Conservation (phyloP, 2,888 invertebrate species). For the Drosophila anomalata region DNA sequence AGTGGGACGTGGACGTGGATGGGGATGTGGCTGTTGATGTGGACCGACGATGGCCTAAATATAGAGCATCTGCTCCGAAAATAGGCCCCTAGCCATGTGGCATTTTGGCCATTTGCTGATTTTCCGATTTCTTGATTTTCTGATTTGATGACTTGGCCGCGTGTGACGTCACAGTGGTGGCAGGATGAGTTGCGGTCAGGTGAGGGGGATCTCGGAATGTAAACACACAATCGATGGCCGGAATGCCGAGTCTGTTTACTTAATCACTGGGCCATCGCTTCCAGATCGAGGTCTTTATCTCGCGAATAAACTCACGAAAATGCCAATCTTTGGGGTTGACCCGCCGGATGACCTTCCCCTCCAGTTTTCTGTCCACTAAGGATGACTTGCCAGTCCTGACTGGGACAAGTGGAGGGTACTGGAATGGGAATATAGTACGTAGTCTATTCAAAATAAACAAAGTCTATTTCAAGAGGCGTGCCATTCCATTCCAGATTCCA, state of each 20-base stretch:
- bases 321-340: background rate
- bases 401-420: background rate
- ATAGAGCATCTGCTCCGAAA: conserved; percentile 28
- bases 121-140: background rate
- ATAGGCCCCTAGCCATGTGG: conserved; percentile 36
- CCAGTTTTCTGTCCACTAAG: conserved; percentile 1
- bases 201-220: background rate
- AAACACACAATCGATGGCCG: conserved; percentile 11
- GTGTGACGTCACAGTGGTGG: conserved; percentile 19
- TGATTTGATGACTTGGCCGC: background rate
- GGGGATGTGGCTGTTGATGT: conserved; percentile 5
- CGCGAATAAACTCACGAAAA: background rate
- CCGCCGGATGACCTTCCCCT: background rate
- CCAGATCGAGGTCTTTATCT: conserved; percentile 5
- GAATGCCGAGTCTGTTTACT: conserved; percentile 17
- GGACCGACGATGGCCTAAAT: conserved; percentile 24
- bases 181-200: conserved; percentile 10
- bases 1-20: background rate
- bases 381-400: conserved; percentile 21
- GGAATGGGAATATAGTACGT: background rate
- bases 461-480: background rate
- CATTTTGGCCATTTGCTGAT: conserved; percentile 9
- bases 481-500: background rate
- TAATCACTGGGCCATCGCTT: background rate
- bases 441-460: background rate